A percentile compares a stretch with the other conserved stretches of the same genome.
Evolutionary conservation across 2,888 invertebrate genomes (phyloP).

Genomic region (Ophioninae sp.): DNA sequence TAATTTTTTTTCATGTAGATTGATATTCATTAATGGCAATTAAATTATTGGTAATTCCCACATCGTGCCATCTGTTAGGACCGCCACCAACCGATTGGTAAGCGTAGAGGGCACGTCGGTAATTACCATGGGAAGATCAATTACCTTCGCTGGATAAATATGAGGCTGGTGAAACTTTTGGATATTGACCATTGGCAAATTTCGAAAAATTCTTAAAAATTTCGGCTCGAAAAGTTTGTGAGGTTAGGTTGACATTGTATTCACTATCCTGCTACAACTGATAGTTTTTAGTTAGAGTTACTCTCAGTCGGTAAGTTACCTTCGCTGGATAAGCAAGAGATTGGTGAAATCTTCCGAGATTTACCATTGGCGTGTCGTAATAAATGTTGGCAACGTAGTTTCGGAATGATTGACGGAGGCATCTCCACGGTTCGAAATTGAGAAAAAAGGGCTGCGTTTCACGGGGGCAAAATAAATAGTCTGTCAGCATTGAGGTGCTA

Average conservation of each 20-base stretch:
- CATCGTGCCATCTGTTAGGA: not conserved
- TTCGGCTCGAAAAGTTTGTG: too few relatives aligned
- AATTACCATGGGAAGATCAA: slow-evolving; percentile 12
- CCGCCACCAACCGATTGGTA: not conserved
- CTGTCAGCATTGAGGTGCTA: not conserved
- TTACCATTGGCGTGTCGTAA: not conserved
- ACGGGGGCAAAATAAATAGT: not conserved
- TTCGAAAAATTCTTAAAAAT: too few relatives aligned
- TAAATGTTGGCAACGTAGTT: not conserved
- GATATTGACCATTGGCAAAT: not conserved
- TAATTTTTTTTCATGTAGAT: too few relatives aligned
- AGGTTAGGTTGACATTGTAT: too few relatives aligned
- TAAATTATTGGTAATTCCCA: not conserved
- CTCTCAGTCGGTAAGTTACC: not conserved
- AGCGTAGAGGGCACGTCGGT: not conserved
- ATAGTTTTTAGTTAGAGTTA: too few relatives aligned
- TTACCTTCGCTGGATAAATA: too few relatives aligned
- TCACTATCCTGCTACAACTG: too few relatives aligned
- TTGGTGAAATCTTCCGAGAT: not conserved
- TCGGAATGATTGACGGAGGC: not conserved
- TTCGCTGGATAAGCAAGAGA: not conserved
- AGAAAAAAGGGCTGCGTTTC: not conserved
- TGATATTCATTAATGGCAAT: too few relatives aligned
- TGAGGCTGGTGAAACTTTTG: not conserved
- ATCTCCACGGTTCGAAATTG: not conserved